These are phyloP conservation scores for Erythrocercus mccallii DNA, from an alignment of 2,113 vertebrate species.

Conservation along the genomic window DNA sequence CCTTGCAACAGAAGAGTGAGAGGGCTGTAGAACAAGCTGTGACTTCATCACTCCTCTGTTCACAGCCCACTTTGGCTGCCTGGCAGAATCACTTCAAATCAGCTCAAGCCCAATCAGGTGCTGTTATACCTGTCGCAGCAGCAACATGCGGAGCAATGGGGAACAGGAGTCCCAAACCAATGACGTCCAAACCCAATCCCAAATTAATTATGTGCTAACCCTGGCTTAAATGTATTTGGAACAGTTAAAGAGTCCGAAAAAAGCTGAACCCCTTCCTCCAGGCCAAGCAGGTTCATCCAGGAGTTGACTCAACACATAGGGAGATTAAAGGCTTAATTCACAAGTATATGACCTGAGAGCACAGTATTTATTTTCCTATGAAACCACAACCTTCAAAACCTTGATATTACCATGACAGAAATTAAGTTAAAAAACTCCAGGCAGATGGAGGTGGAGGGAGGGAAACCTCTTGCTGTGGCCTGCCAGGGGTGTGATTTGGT, in stretches of 20 bases:
- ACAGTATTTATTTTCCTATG: not conserved
- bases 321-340: conserved; percentile 53
- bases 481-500: not conserved
- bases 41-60: not conserved
- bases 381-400: not conserved
- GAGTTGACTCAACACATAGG: not conserved
- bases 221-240: not conserved
- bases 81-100: not conserved
- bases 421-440: not conserved
- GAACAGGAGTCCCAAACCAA: not conserved
- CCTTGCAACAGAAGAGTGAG: not conserved
- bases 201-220: not conserved
- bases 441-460: not conserved
- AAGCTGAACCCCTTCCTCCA: not conserved
- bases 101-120: not conserved
- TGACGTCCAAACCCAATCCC: not conserved
- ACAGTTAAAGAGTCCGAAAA: not conserved
- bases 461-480: not conserved
- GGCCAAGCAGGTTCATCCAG: not conserved
- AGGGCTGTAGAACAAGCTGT: not conserved
- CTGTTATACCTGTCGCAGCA: not conserved
- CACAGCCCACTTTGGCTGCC: rapidly evolving
- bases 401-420: not conserved
- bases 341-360: conserved; percentile 15
- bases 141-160: not conserved